A percentile compares a stretch with the other conserved stretches of the same genome.
Evolutionary conservation across 2,113 vertebrate species (phyloP).

Genomic region (Zapus hudsonius): DNA sequence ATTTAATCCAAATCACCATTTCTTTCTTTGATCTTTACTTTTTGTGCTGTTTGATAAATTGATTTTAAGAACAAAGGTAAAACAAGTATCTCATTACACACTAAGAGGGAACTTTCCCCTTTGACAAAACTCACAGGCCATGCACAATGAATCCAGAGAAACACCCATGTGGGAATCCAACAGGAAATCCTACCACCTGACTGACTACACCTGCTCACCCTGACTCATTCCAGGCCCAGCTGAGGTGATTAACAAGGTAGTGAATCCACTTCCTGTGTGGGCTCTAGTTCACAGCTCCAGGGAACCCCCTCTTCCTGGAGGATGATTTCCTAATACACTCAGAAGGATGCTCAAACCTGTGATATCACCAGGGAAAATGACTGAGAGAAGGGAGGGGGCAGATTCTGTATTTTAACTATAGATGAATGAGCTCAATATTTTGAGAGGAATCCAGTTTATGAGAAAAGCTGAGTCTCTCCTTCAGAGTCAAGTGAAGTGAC

Average conservation of each 20-base stretch:
- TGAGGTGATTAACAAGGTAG: slow-evolving; percentile 64
- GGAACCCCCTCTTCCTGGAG: slow-evolving; percentile 38
- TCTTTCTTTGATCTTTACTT: not conserved
- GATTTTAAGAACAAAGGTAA: slow-evolving; percentile 13
- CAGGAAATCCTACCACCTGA: slow-evolving; percentile 72
- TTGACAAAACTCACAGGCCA: not conserved
- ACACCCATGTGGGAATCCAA: slow-evolving; percentile 29
- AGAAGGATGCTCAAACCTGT: slow-evolving; percentile 43
- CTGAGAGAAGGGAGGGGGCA: not conserved
- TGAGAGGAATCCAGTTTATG: not conserved
- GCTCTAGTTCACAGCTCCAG: slow-evolving; percentile 57
- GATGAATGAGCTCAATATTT: not conserved
- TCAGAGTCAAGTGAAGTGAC: slow-evolving; percentile 29
- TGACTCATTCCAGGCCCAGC: slow-evolving; percentile 53
- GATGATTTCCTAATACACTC: slow-evolving; percentile 54
- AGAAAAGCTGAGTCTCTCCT: not conserved
- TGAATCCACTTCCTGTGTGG: slow-evolving; percentile 58
- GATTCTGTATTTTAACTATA: slow-evolving; percentile 35
- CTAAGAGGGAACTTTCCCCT: not conserved
- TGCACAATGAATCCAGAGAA: not conserved
- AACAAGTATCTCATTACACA: not conserved
- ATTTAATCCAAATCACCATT: not conserved
- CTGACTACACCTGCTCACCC: slow-evolving; percentile 58
- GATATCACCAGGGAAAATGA: slow-evolving; percentile 23
- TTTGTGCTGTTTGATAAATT: not conserved